Evolutionary conservation across 2,797 vertebrate genomes (phyloP).

Genomic region (Coccyzus lansbergi): DNA sequence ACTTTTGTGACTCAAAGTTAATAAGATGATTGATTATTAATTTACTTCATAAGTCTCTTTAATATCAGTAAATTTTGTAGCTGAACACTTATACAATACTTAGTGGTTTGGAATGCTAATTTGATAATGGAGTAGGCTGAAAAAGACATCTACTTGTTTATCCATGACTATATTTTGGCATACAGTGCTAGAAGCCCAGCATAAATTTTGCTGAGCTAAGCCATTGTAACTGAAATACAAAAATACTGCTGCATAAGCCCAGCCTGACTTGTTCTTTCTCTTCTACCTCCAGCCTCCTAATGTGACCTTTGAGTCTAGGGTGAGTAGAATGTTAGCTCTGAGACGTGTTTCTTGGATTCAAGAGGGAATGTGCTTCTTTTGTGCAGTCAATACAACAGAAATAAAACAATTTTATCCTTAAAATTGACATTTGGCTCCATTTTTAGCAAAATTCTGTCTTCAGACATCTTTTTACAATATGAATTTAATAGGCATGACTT

Average conservation of each 20-base stretch:
- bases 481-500: neutral
- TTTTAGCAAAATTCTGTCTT: neutral
- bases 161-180: neutral
- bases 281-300: neutral
- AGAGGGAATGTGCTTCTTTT: neutral
- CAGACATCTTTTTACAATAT: neutral
- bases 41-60: conserved; percentile 61
- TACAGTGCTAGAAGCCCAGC: neutral
- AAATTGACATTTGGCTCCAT: neutral
- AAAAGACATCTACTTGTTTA: neutral
- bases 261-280: neutral
- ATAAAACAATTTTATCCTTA: neutral
- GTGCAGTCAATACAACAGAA: neutral
- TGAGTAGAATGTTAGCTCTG: neutral
- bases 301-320: neutral
- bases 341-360: neutral
- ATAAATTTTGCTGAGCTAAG: neutral
- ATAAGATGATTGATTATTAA: conserved; percentile 70
- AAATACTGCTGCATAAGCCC: neutral
- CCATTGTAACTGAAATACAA: neutral
- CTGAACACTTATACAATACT: neutral
- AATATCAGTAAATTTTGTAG: conserved; percentile 35
- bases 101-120: conserved; percentile 3
- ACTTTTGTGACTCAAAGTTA: conserved; percentile 36
- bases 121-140: neutral